phyloP scores from a whole-genome alignment of 92 coral and sea anemone species.

The Anthopleura xanthogrammica region DNA sequence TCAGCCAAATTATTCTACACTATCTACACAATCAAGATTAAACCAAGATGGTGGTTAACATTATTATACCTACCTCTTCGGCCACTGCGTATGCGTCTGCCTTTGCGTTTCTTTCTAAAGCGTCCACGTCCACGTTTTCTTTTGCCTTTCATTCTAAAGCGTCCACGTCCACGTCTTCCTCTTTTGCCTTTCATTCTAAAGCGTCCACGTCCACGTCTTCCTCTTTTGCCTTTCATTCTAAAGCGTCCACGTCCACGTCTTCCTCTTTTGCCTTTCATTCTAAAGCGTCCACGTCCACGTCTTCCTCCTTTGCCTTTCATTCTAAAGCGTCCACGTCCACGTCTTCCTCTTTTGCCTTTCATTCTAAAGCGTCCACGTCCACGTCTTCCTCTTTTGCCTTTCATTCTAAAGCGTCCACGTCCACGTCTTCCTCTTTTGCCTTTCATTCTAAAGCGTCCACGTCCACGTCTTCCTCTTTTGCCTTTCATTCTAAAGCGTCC shows the following conservation, averaged over 20 bases:
- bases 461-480: not conserved
- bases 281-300: not conserved
- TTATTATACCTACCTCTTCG: not conserved
- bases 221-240: not conserved
- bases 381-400: not conserved
- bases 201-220: not conserved
- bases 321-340: not conserved
- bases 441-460: not conserved
- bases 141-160: not conserved
- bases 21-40: not conserved
- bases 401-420: not conserved
- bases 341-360: not conserved
- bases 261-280: not conserved
- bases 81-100: not conserved
- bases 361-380: not conserved
- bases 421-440: not conserved
- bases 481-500: not conserved
- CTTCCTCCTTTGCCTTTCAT: not conserved
- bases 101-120: not conserved
- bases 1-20: not conserved
- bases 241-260: not conserved
- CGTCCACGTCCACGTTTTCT: not conserved
- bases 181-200: not conserved
- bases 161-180: not conserved
- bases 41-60: not conserved